phyloP scores from a whole-genome alignment of 2,113 vertebrate genomes.

The Alethe diademata region DNA sequence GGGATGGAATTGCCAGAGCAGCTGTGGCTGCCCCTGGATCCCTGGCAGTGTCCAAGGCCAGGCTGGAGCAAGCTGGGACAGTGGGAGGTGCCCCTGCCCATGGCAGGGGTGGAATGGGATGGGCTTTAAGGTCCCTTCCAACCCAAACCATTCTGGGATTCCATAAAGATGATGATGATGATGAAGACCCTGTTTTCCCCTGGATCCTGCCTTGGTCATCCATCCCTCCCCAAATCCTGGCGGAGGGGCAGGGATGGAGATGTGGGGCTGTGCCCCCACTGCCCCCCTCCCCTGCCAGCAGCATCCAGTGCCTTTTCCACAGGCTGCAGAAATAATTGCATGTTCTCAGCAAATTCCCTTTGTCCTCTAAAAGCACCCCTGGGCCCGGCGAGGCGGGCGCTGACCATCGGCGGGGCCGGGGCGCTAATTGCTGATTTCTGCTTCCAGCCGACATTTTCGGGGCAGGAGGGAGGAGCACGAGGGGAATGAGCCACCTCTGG shows the following conservation, averaged over 20 bases:
- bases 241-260: background rate
- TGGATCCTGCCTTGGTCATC: background rate
- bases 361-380: background rate
- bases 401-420: fast-evolving
- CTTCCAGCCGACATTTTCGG: fast-evolving
- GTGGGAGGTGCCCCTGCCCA: background rate
- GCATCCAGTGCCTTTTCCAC: background rate
- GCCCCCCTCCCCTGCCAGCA: background rate
- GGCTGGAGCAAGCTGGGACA: fast-evolving
- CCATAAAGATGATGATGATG: background rate
- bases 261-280: background rate
- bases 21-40: background rate
- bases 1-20: fast-evolving
- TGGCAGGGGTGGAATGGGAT: fast-evolving
- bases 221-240: background rate
- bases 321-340: background rate
- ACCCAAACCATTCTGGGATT: background rate
- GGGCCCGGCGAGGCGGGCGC: fast-evolving
- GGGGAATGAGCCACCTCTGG: background rate
- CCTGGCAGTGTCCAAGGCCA: background rate
- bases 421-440: background rate
- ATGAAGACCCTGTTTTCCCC: background rate
- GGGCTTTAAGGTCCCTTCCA: background rate
- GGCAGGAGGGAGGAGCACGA: background rate
- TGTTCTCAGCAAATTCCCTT: background rate